Base-by-base conservation (phyloP, 2,113 vertebrate genomes). In the Oxyura jamaicensis region DNA sequence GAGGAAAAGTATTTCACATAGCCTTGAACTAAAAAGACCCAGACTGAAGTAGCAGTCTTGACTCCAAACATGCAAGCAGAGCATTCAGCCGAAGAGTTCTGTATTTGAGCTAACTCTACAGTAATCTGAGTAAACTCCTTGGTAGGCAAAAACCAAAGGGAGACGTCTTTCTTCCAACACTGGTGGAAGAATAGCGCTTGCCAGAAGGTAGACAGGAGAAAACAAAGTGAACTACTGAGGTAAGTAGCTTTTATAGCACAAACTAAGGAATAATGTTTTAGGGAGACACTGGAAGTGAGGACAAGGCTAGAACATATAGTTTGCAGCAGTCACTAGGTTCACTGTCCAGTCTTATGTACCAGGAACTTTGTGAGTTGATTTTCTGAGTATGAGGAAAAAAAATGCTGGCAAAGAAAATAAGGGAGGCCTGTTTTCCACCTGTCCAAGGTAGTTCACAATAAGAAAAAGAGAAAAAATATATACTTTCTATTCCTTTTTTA, bases 241-340 rank as follows among this genome's bases (percentile, higher is more conserved):
- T 53, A n/a, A 67, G 11, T 16, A 52, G 11, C 39, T 60, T 35
- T 52, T 36, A 5, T 8, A 46, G 22, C 8, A n/a, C 28, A 82
- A 69, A 41, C 19, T 28, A 6, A 78, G 29, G 55, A 77, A 28
- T 2, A 46, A 20, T 50, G 26, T 67, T 67, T 48, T 39, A 12
- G 29, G 72, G 23, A 36, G 5, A 39, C 0, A 1, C 3, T 42
- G 33, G 56, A 28, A 63, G 10, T 25, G 53, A 3, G 13, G 7
- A 73, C 26, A 74, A 83, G 12, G 10, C 19, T 67, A 19, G n/a
- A 84, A 68, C 16, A 29, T 1, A 8, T 0, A 23, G 13, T 26
- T 68, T 50, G 52, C 19, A 46, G 17, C 3, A 76, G 10, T 44
- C 29, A 31, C 16, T 44, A 62, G 26, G 31, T 9, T 26, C 90